Evolutionary conservation across 2,113 vertebrate genomes (phyloP).

Genomic region (Cavia porcellus): DNA sequence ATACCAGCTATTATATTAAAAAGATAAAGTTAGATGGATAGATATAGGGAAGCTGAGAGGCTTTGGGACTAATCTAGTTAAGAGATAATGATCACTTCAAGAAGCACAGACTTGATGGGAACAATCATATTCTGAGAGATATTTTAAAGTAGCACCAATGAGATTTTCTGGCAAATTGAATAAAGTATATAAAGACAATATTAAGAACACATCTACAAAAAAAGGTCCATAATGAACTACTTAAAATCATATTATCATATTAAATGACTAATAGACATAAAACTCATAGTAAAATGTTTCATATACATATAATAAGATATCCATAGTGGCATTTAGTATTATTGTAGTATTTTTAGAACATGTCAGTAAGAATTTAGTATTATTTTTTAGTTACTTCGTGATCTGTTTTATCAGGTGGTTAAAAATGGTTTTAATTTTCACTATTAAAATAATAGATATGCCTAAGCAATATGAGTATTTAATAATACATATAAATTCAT

Average conservation of each 20-base stretch:
- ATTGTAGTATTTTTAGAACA: constrained; percentile 15
- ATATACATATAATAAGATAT: background rate
- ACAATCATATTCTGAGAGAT: background rate
- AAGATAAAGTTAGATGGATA: no score
- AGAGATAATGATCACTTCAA: background rate
- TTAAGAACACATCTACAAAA: constrained; percentile 11
- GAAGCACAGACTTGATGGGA: background rate
- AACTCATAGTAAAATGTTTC: background rate
- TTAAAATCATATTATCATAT: background rate
- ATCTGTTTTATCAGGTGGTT: constrained; percentile 28
- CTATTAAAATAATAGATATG: constrained; percentile 47
- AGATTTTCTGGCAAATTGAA: background rate
- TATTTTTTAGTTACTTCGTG: background rate
- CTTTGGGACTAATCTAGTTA: background rate
- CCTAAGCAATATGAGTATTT: constrained; percentile 70
- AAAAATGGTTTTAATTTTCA: constrained; percentile 74
- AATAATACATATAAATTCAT: constrained; percentile 79
- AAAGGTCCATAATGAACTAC: background rate
- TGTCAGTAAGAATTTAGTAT: background rate
- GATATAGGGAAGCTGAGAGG: background rate
- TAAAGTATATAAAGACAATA: background rate
- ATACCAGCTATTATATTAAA: no score
- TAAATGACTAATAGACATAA: background rate
- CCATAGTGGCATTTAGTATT: background rate
- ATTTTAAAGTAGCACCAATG: background rate